A percentile compares a stretch with the other conserved stretches of the same genome.
Conservation (phyloP, 1,140 invertebrate genomes). For the Brachionus koreanus region DNA sequence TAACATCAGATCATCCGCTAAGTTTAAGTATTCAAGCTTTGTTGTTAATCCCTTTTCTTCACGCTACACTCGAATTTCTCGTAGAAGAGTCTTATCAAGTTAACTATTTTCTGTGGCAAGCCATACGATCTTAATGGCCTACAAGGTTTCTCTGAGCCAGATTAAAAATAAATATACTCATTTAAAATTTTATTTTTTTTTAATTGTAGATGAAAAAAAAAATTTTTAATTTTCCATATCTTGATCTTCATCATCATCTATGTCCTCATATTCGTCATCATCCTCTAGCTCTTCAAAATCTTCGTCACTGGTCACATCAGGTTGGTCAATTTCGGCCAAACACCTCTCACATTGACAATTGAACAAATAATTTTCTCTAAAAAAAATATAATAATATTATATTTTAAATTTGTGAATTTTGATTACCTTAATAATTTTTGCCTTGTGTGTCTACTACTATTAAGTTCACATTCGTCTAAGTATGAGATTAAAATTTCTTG, state of each 20-base stretch:
- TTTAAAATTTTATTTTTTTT: neutral
- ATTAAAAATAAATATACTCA: too few relatives aligned
- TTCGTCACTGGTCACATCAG: slow-evolving; percentile 75
- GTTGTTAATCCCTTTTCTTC: too few relatives aligned
- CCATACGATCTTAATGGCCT: too few relatives aligned
- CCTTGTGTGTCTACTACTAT: slow-evolving; percentile 75
- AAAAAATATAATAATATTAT: neutral
- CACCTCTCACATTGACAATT: slow-evolving; percentile 76
- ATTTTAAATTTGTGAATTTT: neutral
- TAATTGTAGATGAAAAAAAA: neutral
- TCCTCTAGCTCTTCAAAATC: slow-evolving; percentile 58
- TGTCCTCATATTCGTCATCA: slow-evolving; percentile 45
- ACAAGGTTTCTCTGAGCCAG: too few relatives aligned
- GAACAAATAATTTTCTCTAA: slow-evolving; percentile 81
- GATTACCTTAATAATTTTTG: slow-evolving; percentile 63
- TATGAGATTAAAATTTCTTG: slow-evolving; percentile 83
- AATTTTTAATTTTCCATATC: slow-evolving; percentile 38
- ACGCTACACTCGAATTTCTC: too few relatives aligned
- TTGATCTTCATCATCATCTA: slow-evolving; percentile 17
- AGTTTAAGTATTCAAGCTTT: too few relatives aligned
- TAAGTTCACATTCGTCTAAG: slow-evolving; percentile 75
- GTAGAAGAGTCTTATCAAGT: too few relatives aligned
- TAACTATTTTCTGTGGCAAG: too few relatives aligned
- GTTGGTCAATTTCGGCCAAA: slow-evolving; percentile 67
- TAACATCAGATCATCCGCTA: too few relatives aligned